Base-by-base conservation (phyloP, 2,888 invertebrate species). In the Litoditis marina region DNA sequence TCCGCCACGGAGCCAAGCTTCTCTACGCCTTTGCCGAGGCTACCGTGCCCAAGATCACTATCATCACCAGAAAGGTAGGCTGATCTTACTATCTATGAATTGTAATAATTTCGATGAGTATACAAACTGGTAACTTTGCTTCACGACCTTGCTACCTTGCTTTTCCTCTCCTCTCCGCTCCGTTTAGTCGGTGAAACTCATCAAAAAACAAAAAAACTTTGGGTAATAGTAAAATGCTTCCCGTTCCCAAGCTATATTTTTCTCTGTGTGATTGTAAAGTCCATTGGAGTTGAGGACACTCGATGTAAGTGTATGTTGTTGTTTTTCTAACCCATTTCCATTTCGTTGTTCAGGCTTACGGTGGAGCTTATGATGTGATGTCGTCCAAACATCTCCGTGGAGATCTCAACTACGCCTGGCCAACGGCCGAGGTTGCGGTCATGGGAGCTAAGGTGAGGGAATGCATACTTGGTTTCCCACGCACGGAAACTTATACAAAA, bases 281-380 rank as follows among this genome's bases (percentile, higher is more conserved):
- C n/a, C n/a, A n/a, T n/a, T n/a, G n/a, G n/a, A n/a, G n/a, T n/a
- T n/a, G n/a, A n/a, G n/a, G n/a, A n/a, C n/a, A n/a, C n/a, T n/a
- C n/a, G n/a, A n/a, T n/a, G n/a, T n/a, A n/a, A n/a, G n/a, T n/a
- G n/a, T n/a, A n/a, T n/a, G n/a, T n/a, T n/a, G n/a, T n/a, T n/a
- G n/a, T n/a, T n/a, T n/a, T n/a, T n/a, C n/a, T n/a, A n/a, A n/a
- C n/a, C n/a, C n/a, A n/a, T n/a, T n/a, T n/a, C n/a, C n/a, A 36
- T 27, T 8, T 5, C 25, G n/a, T 13, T 42, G 27, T 1, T 25
- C 28, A 88, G 87, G 88, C 88, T 1, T 89, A 88, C 82, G 88
- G 88, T 46, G 88, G 88, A 51, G 89, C 89, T 0, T 89, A 89
- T 82, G 88, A 88, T 83, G 89, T 89, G 27, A 89, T 89, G 89